A percentile compares a stretch with the other conserved stretches of the same genome.
phyloP scores from a whole-genome alignment of 1,140 invertebrate species.

The Brachionus rotundiformis region DNA sequence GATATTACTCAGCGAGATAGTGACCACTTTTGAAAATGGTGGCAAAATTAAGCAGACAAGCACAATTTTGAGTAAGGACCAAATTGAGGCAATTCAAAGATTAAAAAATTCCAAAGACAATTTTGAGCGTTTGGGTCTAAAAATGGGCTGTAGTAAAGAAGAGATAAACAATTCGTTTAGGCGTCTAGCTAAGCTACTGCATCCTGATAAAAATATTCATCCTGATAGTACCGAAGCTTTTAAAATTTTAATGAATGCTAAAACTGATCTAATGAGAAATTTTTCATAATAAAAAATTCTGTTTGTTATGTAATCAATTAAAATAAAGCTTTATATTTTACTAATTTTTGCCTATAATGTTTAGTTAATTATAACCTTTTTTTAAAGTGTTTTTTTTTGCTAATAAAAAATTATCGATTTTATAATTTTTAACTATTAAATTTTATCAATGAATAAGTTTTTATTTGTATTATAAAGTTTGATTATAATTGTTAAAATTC shows the following conservation, averaged over 20 bases:
- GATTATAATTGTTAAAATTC: too few relatives aligned
- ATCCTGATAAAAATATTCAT: conserved; percentile 66
- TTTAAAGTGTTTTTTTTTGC: too few relatives aligned
- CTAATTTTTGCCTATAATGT: too few relatives aligned
- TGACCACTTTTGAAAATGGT: conserved; percentile 61
- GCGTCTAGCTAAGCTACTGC: conserved; percentile 64
- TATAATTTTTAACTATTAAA: too few relatives aligned
- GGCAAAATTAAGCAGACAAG: conserved; percentile 59
- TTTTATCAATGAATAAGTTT: too few relatives aligned
- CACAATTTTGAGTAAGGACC: conserved; percentile 63
- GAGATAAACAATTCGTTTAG: conserved; percentile 66
- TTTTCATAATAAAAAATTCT: neutral
- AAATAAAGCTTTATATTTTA: neutral
- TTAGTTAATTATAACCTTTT: too few relatives aligned
- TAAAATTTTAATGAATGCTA: conserved; percentile 63
- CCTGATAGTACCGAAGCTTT: conserved; percentile 67
- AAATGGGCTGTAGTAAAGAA: conserved; percentile 61
- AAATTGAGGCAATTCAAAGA: conserved; percentile 63
- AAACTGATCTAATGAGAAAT: conserved; percentile 59
- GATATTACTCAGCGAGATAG: conserved; percentile 61
- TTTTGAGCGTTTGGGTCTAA: conserved; percentile 61
- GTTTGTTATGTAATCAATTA: neutral
- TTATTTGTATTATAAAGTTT: too few relatives aligned
- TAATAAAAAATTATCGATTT: too few relatives aligned
- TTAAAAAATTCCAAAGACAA: conserved; percentile 62